Conservation (phyloP, 2,113 vertebrate genomes). For the Zosterops pallidus region DNA sequence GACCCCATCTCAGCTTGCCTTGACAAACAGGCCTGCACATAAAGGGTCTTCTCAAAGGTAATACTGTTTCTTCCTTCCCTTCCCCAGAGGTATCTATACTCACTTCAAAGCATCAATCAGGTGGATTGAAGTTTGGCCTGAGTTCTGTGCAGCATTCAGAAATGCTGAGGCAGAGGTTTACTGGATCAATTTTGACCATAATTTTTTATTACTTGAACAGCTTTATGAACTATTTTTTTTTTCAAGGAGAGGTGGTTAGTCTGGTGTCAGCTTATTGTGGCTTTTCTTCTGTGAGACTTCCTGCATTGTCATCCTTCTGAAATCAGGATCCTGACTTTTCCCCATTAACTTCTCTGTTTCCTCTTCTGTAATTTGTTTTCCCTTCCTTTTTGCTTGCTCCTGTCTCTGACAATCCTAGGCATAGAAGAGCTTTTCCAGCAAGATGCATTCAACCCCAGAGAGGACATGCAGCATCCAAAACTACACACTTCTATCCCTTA, state of each 20-base stretch:
- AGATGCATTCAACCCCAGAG: neutral
- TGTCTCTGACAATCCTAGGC: neutral
- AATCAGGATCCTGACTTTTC: neutral
- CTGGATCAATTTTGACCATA: conserved; percentile 8
- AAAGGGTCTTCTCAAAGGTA: neutral
- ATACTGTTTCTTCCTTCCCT: neutral
- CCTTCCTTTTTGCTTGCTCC: neutral
- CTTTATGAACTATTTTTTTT: neutral
- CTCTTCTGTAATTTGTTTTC: neutral
- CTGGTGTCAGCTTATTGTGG: neutral
- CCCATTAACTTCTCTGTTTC: neutral
- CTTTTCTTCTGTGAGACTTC: neutral
- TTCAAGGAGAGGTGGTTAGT: neutral
- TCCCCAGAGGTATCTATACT: neutral
- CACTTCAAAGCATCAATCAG: conserved; percentile 16
- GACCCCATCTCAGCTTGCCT: neutral
- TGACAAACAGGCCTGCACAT: neutral
- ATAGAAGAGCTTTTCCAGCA: neutral
- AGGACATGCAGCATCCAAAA: neutral
- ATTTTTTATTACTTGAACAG: conserved; percentile 19
- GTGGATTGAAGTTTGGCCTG: conserved; percentile 31
- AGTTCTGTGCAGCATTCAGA: conserved; percentile 14
- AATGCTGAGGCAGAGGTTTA: conserved; percentile 58
- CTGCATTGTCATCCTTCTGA: neutral
- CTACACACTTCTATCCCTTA: neutral